Evolutionary conservation across 2,113 vertebrate species (phyloP).

Genomic region (Gasterosteus nipponicus): DNA sequence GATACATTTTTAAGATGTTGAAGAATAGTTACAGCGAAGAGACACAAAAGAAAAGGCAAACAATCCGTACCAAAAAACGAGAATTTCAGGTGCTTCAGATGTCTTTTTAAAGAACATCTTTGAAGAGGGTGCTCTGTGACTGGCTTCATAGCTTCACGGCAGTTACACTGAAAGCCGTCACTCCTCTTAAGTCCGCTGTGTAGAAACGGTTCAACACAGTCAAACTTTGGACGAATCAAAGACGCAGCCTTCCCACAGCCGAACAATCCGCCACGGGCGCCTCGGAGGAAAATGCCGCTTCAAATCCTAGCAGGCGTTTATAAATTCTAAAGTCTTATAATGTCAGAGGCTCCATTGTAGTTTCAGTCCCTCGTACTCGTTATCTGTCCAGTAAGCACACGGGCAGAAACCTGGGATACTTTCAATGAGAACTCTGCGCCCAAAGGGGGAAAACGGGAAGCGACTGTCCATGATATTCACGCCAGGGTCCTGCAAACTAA

Average conservation of each 20-base stretch:
- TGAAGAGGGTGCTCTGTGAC: not conserved
- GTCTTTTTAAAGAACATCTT: not conserved
- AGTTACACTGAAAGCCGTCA: not conserved
- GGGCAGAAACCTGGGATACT: not conserved
- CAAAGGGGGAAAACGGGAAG: slow-evolving; percentile 3
- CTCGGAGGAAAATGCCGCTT: not conserved
- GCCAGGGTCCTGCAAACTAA: slow-evolving; percentile 59
- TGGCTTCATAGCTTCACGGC: not conserved
- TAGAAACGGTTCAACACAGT: not conserved
- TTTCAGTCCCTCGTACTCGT: not conserved
- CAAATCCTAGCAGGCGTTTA: not conserved
- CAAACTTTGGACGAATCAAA: not conserved
- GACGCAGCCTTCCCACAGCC: too few species aligned
- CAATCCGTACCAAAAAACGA: not conserved
- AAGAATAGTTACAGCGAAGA: not conserved
- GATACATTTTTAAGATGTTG: not conserved
- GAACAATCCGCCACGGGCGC: not conserved
- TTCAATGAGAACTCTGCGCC: not conserved
- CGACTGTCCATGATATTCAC: slow-evolving; percentile 47
- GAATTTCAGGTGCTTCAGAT: not conserved
- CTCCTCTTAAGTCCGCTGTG: not conserved
- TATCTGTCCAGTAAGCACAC: not conserved
- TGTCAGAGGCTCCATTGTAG: not conserved
- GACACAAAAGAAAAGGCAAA: not conserved
- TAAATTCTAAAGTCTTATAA: not conserved